Evolutionary conservation across 1,140 invertebrate species (phyloP).

Genomic region (Cyphomyrmex costatus): DNA sequence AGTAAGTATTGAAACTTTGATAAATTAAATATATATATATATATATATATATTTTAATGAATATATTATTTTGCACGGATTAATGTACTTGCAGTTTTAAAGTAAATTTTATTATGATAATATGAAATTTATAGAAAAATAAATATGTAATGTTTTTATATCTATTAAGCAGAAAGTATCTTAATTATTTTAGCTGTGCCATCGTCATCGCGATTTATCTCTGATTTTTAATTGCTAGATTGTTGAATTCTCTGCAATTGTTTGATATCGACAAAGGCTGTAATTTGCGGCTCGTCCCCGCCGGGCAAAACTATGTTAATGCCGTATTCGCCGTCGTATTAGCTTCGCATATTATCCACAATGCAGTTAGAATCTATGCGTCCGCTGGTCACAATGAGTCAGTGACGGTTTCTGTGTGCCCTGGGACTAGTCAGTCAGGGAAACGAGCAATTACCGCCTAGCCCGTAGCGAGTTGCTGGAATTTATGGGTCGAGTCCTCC

Average conservation of each 20-base stretch:
- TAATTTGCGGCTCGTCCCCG: conserved; percentile 46
- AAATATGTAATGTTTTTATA: not conserved
- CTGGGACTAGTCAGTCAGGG: conserved; percentile 56
- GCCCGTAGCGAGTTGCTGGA: conserved; percentile 9
- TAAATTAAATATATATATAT: not conserved
- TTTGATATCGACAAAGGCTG: not conserved
- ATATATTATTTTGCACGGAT: not conserved
- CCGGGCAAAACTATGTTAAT: conserved; percentile 65
- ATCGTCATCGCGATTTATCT: not conserved
- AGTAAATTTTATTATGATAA: not conserved
- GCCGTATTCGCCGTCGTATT: conserved; percentile 61
- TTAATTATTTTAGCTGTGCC: not conserved
- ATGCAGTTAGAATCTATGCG: conserved; percentile 75
- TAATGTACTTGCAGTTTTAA: not conserved
- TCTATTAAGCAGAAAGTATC: not conserved
- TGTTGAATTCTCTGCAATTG: not conserved
- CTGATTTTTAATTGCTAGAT: not conserved
- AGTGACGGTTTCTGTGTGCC: conserved; percentile 62
- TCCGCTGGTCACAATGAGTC: conserved; percentile 72
- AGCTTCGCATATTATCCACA: conserved; percentile 71
- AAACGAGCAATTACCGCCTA: conserved; percentile 70
- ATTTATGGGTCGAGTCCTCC: conserved; percentile 67
- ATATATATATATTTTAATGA: not conserved
- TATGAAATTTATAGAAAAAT: conserved; percentile 1
- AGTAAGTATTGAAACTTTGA: not conserved